Percentiles rank a stretch among this genome's conserved stretches.
These are phyloP conservation scores for Xylota segnis DNA, from an alignment of 2,888 invertebrate genomes.

Conservation along the genomic window DNA sequence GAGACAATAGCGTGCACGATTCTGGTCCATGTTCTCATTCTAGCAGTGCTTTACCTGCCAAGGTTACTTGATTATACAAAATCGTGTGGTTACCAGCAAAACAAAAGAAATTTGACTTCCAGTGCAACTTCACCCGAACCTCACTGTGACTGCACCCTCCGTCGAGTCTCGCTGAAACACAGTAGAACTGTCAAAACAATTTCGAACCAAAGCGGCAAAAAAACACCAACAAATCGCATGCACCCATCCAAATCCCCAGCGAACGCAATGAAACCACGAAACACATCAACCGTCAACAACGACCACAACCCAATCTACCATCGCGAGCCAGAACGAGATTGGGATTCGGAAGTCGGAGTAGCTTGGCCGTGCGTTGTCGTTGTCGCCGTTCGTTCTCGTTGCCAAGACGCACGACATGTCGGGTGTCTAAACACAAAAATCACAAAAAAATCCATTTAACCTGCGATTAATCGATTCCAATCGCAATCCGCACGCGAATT, in stretches of 20 bases:
- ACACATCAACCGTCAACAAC: constrained; percentile 68
- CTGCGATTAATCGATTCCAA: background rate
- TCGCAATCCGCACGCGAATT: background rate
- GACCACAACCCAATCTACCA: constrained; percentile 60
- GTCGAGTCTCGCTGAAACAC: constrained; percentile 50
- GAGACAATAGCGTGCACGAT: no score
- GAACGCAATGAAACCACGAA: constrained; percentile 33
- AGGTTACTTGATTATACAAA: no score
- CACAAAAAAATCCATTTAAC: constrained; percentile 8
- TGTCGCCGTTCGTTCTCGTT: constrained; percentile 62
- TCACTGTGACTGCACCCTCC: background rate
- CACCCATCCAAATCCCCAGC: background rate
- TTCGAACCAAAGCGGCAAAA: background rate
- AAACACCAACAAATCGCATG: constrained; percentile 57
- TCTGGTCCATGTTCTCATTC: no score
- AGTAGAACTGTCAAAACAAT: constrained; percentile 61
- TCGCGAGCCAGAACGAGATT: constrained; percentile 61
- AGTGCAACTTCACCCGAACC: background rate
- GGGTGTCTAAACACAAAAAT: constrained; percentile 19
- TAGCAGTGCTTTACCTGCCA: no score
- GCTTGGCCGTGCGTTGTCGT: constrained; percentile 66
- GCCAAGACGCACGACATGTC: constrained; percentile 52
- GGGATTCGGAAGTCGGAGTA: constrained; percentile 59
- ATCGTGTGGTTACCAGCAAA: no score
- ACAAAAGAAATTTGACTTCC: no score